A percentile compares a stretch with the other conserved stretches of the same genome.
Conservation (phyloP, 2,113 vertebrate species). For the Rallus limicola region DNA sequence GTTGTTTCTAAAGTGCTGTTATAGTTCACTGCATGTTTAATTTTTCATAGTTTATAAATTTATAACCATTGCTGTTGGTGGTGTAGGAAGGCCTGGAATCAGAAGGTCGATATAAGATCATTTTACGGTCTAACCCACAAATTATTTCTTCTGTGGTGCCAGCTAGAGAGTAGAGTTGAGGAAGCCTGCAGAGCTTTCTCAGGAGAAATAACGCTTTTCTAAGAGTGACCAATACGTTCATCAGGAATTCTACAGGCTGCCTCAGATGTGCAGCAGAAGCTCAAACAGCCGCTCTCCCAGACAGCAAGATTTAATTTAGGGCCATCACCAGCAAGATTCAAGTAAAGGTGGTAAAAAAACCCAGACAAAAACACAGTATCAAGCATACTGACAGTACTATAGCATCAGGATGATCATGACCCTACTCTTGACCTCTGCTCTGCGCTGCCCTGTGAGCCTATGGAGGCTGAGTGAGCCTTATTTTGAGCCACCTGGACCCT, state of each 20-base stretch:
- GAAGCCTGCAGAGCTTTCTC: not conserved
- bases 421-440: not conserved
- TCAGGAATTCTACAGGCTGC: not conserved
- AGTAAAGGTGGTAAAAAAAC: not conserved
- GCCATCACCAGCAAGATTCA: not conserved
- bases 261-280: not conserved
- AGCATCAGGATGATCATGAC: not conserved
- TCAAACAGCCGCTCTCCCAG: not conserved
- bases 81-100: slow-evolving; percentile 16
- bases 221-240: not conserved
- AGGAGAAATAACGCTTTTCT: not conserved
- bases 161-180: not conserved
- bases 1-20: not conserved
- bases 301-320: not conserved
- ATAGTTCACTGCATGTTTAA: slow-evolving; percentile 40
- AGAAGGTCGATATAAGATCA: not conserved
- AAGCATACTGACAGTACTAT: not conserved
- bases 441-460: not conserved
- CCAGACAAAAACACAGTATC: not conserved
- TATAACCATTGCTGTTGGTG: slow-evolving; percentile 40
- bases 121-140: slow-evolving; percentile 21
- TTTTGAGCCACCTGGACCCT: not conserved
- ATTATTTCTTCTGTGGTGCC: not conserved
- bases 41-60: slow-evolving; percentile 66
- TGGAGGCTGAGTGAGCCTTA: accelerated